A percentile compares a stretch with the other conserved stretches of the same genome.
Conservation (phyloP, 2,113 vertebrate species). For the Vulpes ferrilata region DNA sequence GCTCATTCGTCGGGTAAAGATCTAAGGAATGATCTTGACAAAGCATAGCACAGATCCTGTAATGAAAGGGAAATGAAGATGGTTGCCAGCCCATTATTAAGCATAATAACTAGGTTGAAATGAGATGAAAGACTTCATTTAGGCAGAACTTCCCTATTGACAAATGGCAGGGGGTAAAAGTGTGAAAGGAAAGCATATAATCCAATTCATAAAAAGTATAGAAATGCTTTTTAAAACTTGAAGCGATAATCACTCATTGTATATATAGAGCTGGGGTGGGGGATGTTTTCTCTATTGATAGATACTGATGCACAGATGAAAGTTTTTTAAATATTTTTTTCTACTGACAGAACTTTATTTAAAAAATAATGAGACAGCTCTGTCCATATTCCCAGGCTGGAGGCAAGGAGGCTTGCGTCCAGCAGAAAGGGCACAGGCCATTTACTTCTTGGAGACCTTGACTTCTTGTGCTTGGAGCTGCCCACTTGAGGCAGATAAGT, state of each 20-base stretch:
- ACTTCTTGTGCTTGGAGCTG: constrained; percentile 67
- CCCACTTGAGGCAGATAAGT: constrained; percentile 69
- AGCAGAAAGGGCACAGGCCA: not conserved
- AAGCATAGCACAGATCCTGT: constrained; percentile 46
- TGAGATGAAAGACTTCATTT: constrained; percentile 65
- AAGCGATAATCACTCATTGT: not conserved
- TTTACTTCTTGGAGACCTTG: constrained; percentile 72
- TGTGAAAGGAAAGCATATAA: constrained; percentile 58
- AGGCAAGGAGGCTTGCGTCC: not conserved
- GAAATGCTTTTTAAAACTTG: constrained; percentile 47
- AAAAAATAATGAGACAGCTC: not conserved
- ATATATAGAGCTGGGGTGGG: constrained; percentile 7
- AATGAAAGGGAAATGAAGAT: constrained; percentile 69
- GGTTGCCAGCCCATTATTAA: constrained; percentile 63
- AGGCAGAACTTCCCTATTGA: constrained; percentile 62
- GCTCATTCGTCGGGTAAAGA: constrained; percentile 33
- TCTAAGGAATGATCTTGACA: constrained; percentile 64
- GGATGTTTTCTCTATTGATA: constrained; percentile 16
- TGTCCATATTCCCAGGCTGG: not conserved
- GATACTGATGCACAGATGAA: constrained; percentile 9
- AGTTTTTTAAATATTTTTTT: constrained; percentile 34
- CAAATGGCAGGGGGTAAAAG: constrained; percentile 55
- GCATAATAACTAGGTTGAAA: constrained; percentile 65
- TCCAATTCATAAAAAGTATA: constrained; percentile 61
- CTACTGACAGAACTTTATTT: constrained; percentile 8